Evolutionary conservation across 2,888 invertebrate genomes (phyloP).

Genomic region (Leptopilina myrica): DNA sequence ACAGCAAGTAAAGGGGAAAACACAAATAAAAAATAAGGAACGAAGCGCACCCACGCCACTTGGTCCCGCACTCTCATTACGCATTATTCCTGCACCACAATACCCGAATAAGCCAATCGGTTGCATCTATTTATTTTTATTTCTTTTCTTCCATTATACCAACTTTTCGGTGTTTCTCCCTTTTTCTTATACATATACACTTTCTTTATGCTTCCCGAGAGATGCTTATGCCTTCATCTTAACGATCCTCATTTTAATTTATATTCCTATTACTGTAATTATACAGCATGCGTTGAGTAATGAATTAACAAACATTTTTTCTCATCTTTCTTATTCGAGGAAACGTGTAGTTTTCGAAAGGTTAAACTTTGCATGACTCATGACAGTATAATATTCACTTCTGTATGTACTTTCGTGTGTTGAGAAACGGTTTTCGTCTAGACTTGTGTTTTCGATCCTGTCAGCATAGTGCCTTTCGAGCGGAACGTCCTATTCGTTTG

Average conservation of each 20-base stretch:
- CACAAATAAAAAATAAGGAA: constrained; percentile 4
- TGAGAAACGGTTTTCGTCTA: constrained; percentile 18
- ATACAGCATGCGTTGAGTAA: neutral
- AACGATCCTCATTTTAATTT: constrained; percentile 35
- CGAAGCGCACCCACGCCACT: constrained; percentile 33
- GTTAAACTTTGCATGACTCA: constrained; percentile 22
- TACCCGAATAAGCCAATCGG: constrained; percentile 34
- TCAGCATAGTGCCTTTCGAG: constrained; percentile 11
- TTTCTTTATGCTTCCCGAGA: constrained; percentile 15
- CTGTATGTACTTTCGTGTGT: constrained; percentile 14
- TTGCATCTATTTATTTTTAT: constrained; percentile 33
- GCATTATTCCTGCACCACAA: constrained; percentile 7
- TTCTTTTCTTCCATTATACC: constrained; percentile 16
- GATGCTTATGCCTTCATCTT: neutral
- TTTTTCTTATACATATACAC: neutral
- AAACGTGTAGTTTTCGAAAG: too few species aligned
- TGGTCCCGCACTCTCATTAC: constrained; percentile 27
- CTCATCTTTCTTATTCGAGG: neutral
- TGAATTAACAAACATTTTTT: constrained; percentile 1
- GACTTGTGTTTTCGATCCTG: constrained; percentile 21
- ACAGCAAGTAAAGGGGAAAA: neutral
- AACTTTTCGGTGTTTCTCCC: constrained; percentile 15
- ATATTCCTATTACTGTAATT: constrained; percentile 32
- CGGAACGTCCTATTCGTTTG: constrained; percentile 33
- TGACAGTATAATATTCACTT: constrained; percentile 7